Conservation (phyloP, 2,888 invertebrate species). For the Atethmia centrago region DNA sequence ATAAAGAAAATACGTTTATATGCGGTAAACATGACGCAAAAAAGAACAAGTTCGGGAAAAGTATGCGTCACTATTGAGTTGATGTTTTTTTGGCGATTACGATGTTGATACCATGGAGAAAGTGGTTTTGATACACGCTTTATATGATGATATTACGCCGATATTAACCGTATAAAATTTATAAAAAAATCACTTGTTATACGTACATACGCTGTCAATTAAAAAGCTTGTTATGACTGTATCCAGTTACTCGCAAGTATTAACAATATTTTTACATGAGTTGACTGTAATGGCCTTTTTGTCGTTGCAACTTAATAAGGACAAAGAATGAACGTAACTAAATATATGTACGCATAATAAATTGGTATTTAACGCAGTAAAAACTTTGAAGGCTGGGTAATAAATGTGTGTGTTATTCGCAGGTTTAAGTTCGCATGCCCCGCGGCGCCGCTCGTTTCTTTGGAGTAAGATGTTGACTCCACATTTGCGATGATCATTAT, state of each 20-base stretch:
- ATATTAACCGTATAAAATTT: constrained; percentile 12
- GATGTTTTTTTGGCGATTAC: too few species aligned
- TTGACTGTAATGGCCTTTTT: constrained; percentile 33
- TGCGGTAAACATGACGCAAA: too few species aligned
- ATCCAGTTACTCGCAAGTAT: constrained; percentile 27
- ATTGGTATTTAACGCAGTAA: constrained; percentile 57
- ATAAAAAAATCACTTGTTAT: constrained; percentile 37
- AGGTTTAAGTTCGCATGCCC: constrained; percentile 26
- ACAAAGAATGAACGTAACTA: constrained; percentile 46
- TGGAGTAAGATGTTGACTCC: constrained; percentile 45
- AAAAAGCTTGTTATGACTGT: constrained; percentile 46
- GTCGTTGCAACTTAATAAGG: constrained; percentile 41
- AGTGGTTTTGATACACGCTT: not conserved
- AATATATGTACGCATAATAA: constrained; percentile 55
- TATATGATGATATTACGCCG: constrained; percentile 1
- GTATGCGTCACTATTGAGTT: too few species aligned
- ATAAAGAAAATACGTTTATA: too few species aligned
- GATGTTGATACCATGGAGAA: too few species aligned
- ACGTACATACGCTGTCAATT: constrained; percentile 50
- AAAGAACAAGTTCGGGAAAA: too few species aligned
- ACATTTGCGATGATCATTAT: constrained; percentile 32
- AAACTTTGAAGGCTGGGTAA: constrained; percentile 45
- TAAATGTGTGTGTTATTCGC: constrained; percentile 50
- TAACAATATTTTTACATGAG: constrained; percentile 53
- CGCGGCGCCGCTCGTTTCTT: constrained; percentile 41